Evolutionary conservation across 2,113 vertebrate genomes (phyloP).

Genomic region (Eublepharis macularius): DNA sequence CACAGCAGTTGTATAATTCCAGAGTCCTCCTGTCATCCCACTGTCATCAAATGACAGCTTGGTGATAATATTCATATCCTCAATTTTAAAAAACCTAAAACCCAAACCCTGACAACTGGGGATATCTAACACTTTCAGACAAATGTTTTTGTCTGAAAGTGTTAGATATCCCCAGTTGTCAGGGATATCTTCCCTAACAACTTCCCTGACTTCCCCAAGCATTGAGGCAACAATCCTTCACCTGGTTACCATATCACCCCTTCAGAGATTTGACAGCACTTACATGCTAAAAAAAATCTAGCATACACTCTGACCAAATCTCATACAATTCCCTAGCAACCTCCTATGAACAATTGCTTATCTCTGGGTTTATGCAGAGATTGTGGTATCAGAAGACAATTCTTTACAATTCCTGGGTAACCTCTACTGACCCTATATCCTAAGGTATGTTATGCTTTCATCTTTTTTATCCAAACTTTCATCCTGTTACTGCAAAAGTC

Average conservation of each 20-base stretch:
- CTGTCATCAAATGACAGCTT: not conserved
- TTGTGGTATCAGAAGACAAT: not conserved
- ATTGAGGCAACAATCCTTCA: conserved; percentile 8
- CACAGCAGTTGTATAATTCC: not conserved
- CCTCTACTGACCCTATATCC: not conserved
- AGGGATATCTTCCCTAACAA: too few species aligned
- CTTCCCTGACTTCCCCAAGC: fast-evolving
- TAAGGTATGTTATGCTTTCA: fast-evolving
- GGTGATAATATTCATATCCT: not conserved
- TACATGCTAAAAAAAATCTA: not conserved
- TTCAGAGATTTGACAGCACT: not conserved
- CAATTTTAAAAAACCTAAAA: not conserved
- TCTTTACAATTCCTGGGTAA: not conserved
- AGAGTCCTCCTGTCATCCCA: not conserved
- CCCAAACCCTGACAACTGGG: too few species aligned
- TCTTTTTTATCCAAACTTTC: not conserved
- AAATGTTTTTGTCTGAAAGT: not conserved
- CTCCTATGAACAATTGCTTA: not conserved
- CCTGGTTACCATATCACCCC: not conserved
- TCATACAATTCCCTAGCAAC: not conserved
- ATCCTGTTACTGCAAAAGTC: too few species aligned
- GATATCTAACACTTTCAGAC: not conserved
- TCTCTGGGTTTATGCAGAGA: not conserved
- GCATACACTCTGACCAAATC: not conserved
- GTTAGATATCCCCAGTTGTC: not conserved